These are phyloP conservation scores for Dicyrtomina minuta DNA, from an alignment of 2,888 invertebrate species.

Conservation along the genomic window DNA sequence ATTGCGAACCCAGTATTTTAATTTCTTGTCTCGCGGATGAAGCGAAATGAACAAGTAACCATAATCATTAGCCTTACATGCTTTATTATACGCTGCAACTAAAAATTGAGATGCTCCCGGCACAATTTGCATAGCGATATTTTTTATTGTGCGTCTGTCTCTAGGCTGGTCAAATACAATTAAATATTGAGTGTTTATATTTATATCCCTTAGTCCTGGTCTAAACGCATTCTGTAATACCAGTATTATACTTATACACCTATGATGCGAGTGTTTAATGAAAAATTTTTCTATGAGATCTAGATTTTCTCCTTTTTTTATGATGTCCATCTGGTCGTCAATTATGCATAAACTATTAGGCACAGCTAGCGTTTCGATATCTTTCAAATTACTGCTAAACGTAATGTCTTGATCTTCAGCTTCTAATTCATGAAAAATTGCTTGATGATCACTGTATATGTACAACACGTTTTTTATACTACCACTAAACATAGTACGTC, in stretches of 20 bases:
- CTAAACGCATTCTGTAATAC: background rate
- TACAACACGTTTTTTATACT: no score
- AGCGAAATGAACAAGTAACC: background rate
- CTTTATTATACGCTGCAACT: background rate
- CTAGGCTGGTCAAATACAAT: background rate
- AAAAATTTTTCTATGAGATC: background rate
- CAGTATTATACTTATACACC: background rate
- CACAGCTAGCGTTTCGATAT: no score
- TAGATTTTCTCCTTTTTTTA: background rate
- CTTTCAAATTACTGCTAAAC: no score
- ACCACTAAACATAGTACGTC: no score
- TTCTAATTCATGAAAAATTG: no score
- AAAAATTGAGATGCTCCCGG: background rate
- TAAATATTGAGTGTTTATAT: background rate
- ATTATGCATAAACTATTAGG: background rate
- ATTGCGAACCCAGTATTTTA: background rate
- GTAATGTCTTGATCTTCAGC: no score
- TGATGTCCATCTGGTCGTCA: background rate
- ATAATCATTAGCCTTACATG: background rate
- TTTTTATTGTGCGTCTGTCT: background rate
- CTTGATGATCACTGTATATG: no score
- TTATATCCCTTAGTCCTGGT: background rate
- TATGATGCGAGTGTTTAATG: background rate
- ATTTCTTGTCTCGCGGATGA: background rate
- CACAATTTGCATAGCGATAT: background rate